Evolutionary conservation across 1,140 invertebrate species (phyloP).

Genomic region (Parapsyche elsis): DNA sequence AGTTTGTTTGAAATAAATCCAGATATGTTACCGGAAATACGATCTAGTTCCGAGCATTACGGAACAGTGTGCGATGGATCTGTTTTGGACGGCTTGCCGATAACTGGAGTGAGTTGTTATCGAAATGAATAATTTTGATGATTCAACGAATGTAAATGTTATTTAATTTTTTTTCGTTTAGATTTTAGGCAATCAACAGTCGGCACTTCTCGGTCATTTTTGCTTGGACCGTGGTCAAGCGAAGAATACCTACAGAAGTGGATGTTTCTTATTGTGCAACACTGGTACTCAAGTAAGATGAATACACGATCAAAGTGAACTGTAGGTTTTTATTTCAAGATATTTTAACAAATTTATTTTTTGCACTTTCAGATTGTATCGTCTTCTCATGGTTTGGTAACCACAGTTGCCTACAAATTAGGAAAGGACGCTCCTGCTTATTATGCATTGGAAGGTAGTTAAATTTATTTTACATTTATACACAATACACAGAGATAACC

Average conservation of each 20-base stretch:
- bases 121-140: conserved; percentile 40
- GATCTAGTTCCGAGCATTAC: conserved; percentile 89
- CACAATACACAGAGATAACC: no score
- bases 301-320: no score
- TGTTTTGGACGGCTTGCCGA: conserved; percentile 81
- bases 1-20: conserved; percentile 81
- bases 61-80: conserved; percentile 77
- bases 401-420: conserved; percentile 94
- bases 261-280: conserved; percentile 96
- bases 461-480: not conserved
- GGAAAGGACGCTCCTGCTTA: conserved; percentile 79
- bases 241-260: conserved; percentile 97
- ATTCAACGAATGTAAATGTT: conserved; percentile 13
- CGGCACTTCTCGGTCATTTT: conserved; percentile 93
- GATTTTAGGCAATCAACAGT: conserved; percentile 95
- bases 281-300: conserved; percentile 81
- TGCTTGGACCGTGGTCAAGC: conserved; percentile 91
- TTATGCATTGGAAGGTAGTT: conserved; percentile 88
- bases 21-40: conserved; percentile 85
- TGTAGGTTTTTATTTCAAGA: not conserved
- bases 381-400: conserved; percentile 90
- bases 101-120: conserved; percentile 81
- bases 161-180: conserved; percentile 64
- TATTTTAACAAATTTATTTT: not conserved
- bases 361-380: conserved; percentile 81